Percentiles rank a stretch among this genome's conserved stretches.
These are phyloP conservation scores for Lasioglossum lativentre DNA, from an alignment of 2,888 invertebrate genomes.

Conservation along the genomic window DNA sequence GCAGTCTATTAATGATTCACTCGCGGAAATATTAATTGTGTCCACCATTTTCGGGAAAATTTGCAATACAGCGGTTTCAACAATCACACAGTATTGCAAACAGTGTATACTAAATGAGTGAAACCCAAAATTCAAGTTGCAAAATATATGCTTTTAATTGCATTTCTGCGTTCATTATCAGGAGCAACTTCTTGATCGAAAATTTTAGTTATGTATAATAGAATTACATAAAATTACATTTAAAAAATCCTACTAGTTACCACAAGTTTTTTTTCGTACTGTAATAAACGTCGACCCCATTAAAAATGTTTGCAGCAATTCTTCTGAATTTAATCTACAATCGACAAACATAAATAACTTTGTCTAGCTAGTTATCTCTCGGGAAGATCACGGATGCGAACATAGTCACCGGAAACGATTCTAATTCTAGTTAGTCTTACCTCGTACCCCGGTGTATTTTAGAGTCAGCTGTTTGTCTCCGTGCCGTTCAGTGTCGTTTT, in stretches of 20 bases:
- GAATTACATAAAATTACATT: background rate
- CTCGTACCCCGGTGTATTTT: background rate
- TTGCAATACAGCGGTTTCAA: background rate
- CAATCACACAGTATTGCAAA: background rate
- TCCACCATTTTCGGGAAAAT: background rate
- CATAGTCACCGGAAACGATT: background rate
- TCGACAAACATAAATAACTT: background rate
- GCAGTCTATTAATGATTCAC: background rate
- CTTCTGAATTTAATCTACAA: background rate
- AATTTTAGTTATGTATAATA: no score
- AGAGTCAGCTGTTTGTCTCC: background rate
- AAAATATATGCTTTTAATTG: background rate
- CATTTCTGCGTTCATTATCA: background rate
- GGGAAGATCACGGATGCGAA: background rate
- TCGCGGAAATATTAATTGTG: background rate
- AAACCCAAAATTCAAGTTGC: background rate
- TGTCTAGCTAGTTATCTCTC: background rate
- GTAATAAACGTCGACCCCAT: background rate
- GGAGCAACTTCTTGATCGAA: no score
- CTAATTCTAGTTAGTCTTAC: background rate
- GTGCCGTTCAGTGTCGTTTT: background rate
- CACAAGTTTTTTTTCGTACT: background rate
- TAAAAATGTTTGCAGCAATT: background rate
- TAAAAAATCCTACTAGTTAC: background rate
- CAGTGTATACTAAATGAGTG: background rate